Conservation (phyloP, 2,797 vertebrate genomes). For the Brachyalestes nurse region DNA sequence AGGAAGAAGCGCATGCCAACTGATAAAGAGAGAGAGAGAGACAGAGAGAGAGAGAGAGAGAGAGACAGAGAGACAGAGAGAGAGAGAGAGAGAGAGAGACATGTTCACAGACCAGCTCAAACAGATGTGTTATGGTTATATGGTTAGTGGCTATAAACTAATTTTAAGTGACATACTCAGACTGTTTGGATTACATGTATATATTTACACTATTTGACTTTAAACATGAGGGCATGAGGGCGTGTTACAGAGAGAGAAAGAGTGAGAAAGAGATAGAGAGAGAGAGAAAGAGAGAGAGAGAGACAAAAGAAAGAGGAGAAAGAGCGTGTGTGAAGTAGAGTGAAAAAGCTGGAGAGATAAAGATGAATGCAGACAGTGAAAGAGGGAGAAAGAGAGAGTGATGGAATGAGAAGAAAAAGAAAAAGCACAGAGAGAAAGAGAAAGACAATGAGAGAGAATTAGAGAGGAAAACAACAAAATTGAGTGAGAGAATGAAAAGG, state of each 20-base stretch:
- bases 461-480: slow-evolving; percentile 16
- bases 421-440: slow-evolving; percentile 32
- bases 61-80: slow-evolving; percentile 11
- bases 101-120: neutral
- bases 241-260: slow-evolving; percentile 3
- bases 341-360: neutral
- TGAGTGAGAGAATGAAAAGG: neutral
- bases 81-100: slow-evolving; percentile 11
- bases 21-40: slow-evolving; percentile 30
- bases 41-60: slow-evolving; percentile 6
- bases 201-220: slow-evolving; percentile 1
- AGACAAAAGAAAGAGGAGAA: neutral
- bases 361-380: neutral
- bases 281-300: neutral
- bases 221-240: neutral
- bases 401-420: slow-evolving; percentile 22
- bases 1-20: neutral
- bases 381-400: neutral
- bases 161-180: neutral
- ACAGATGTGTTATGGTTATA: neutral
- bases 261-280: neutral
- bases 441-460: slow-evolving; percentile 16
- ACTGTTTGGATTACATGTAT: neutral
- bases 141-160: neutral
- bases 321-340: neutral